Percentiles rank a stretch among this genome's conserved stretches.
These are phyloP conservation scores for Drosophila nebulosa DNA, from an alignment of 1,140 invertebrate genomes.

Conservation along the genomic window DNA sequence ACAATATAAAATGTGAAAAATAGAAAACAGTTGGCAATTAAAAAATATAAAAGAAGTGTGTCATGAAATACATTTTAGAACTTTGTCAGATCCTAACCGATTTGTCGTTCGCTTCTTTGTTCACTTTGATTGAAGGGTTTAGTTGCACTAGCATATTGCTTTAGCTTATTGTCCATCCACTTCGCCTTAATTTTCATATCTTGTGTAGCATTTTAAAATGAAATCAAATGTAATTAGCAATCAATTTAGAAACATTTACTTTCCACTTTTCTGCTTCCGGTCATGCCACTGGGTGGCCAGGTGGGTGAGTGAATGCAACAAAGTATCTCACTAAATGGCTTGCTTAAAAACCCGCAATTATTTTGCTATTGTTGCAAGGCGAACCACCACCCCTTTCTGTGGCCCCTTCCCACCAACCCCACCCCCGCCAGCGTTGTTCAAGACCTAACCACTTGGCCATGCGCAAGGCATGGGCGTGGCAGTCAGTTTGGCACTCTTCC, in stretches of 20 bases:
- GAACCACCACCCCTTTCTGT: slow-evolving; percentile 32
- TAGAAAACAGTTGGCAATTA: no score
- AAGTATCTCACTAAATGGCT: slow-evolving; percentile 57
- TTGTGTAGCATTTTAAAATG: background rate
- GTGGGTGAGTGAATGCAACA: slow-evolving; percentile 6
- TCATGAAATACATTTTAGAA: background rate
- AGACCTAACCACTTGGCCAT: slow-evolving; percentile 22
- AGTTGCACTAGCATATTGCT: no score
- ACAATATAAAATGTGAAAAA: no score
- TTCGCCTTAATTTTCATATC: no score
- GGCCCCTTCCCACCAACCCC: background rate
- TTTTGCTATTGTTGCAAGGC: slow-evolving; percentile 56
- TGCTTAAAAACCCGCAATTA: slow-evolving; percentile 66
- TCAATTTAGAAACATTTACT: slow-evolving; percentile 37
- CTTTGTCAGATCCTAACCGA: no score
- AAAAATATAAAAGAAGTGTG: no score
- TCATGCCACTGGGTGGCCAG: background rate
- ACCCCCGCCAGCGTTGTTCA: background rate
- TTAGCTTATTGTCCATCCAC: no score
- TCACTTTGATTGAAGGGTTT: no score
- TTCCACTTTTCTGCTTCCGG: slow-evolving; percentile 21
- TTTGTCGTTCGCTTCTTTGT: no score
- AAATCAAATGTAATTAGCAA: slow-evolving; percentile 12
- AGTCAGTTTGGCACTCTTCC: slow-evolving; percentile 22
- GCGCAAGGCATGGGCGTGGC: slow-evolving; percentile 30